Evolutionary conservation across 2,113 vertebrate genomes (phyloP), one percentile per base, ranked within the genome.

Genomic region (Vanacampus margaritifer): DNA sequence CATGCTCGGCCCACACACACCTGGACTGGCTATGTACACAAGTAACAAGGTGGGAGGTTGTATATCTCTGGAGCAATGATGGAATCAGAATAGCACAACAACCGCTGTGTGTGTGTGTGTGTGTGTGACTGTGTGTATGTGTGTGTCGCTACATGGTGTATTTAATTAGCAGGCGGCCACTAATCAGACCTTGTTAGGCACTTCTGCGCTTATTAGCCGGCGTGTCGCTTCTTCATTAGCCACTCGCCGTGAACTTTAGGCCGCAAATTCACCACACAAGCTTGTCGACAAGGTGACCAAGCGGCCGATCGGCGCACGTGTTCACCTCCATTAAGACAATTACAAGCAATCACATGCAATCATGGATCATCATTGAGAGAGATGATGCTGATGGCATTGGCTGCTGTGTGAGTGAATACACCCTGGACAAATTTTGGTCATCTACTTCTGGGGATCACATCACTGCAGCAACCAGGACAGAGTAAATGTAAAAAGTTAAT

Each of bases 141-240:
- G 58, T 68, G 65, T 67, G 62, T 45, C 65, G 67, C 54, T 65
- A 72, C 72, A 50, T 43, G 67, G 81, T 70, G 79, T 71, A 78
- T 89, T 88, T 89, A 90, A 92, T 91, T 89, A 91, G 43, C 74
- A 77, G 78, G 75, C 73, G 76, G 66, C 77, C 75, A 86, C 86
- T 88, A 87, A 91, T 91, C 87, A 90, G 81, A 65, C 84, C 88
- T 91, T 65, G 79, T 92, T 91, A 91, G 81, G 61, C 73, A 74
- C 67, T 87, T 90, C 87, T 79, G 71, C 76, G 62, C 32, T 59
- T 43, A 68, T 86, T 90, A 90, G 85, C 65, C 79, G 82, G 73
- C 24, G 81, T 81, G 89, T 88, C 89, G 85, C 83, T 85, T 80
- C 87, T 89, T 91, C 82, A 91, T 90, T 91, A 89, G 67, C 73